Percentiles rank a stretch among this genome's conserved stretches.
These are phyloP conservation scores for Chrysotoxum bicinctum DNA, from an alignment of 2,888 invertebrate genomes.

Conservation along the genomic window DNA sequence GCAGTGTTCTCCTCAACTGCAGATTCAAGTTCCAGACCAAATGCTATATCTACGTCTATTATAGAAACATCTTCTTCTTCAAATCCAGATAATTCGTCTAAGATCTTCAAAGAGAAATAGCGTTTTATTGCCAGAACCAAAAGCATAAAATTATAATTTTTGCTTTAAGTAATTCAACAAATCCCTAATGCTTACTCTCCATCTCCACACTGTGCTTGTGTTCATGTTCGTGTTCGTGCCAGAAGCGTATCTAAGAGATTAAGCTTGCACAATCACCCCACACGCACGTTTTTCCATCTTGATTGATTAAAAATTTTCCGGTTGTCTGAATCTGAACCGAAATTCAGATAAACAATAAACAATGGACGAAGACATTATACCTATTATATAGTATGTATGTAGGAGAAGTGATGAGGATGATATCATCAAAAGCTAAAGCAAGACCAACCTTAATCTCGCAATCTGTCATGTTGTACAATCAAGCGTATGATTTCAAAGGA, in stretches of 20 bases:
- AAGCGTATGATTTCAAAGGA: constrained; percentile 58
- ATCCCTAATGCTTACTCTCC: neutral
- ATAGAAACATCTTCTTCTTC: too few relatives aligned
- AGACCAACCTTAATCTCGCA: constrained; percentile 51
- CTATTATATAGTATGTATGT: neutral
- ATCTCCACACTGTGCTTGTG: constrained; percentile 5
- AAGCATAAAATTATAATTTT: neutral
- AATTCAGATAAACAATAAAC: constrained; percentile 38
- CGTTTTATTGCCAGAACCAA: neutral
- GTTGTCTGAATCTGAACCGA: constrained; percentile 56
- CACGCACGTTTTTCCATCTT: constrained; percentile 49
- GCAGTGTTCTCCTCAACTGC: too few relatives aligned
- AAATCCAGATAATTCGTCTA: too few relatives aligned
- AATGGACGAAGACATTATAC: neutral
- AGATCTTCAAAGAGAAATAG: neutral
- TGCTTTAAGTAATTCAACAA: neutral
- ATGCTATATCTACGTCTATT: too few relatives aligned
- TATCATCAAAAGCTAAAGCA: neutral
- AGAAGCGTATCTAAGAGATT: constrained; percentile 3
- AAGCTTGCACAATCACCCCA: constrained; percentile 14
- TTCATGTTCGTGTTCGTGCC: constrained; percentile 24
- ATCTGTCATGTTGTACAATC: constrained; percentile 65
- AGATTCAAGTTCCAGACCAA: too few relatives aligned
- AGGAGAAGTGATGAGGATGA: constrained; percentile 31
- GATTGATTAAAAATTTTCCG: constrained; percentile 67